Percentiles rank a stretch among this genome's conserved stretches.
Evolutionary conservation across 2,113 vertebrate species (phyloP).

Genomic region (Dipodomys merriami): DNA sequence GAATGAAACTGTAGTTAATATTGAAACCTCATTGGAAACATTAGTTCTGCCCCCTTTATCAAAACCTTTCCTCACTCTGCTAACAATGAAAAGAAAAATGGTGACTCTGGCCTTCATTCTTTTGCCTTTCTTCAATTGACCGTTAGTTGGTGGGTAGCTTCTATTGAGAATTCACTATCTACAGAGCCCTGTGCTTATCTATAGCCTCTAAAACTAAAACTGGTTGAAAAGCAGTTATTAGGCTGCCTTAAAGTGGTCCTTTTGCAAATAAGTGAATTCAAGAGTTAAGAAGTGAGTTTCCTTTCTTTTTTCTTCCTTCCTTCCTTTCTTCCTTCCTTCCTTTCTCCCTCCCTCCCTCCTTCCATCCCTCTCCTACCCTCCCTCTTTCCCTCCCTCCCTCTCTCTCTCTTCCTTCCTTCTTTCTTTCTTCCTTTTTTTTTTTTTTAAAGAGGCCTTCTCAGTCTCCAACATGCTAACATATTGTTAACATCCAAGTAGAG

Average conservation of each 20-base stretch:
- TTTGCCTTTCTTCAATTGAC: conserved; percentile 24
- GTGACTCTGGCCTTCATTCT: conserved; percentile 25
- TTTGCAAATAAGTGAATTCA: conserved; percentile 53
- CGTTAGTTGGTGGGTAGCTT: conserved; percentile 44
- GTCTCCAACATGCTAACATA: background rate
- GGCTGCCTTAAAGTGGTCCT: conserved; percentile 28
- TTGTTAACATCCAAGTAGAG: background rate
- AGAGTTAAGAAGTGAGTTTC: background rate
- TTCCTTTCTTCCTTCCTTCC: too few relatives aligned
- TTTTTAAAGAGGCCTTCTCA: background rate
- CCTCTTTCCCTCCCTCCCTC: too few relatives aligned
- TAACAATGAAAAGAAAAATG: conserved; percentile 68
- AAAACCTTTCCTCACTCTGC: conserved; percentile 67
- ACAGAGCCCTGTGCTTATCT: background rate
- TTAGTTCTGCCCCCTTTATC: conserved; percentile 69
- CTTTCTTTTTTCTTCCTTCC: too few relatives aligned
- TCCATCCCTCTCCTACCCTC: too few relatives aligned
- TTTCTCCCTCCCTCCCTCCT: too few relatives aligned
- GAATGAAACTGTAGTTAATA: conserved; percentile 63
- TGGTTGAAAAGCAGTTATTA: background rate
- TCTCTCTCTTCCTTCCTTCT: too few relatives aligned
- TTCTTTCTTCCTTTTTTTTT: too few relatives aligned
- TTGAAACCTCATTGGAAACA: conserved; percentile 61
- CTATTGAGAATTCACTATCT: conserved; percentile 30
- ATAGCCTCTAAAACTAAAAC: background rate